Evolutionary conservation across 2,888 invertebrate species (phyloP).

Genomic region (Galerucella calmariensis): DNA sequence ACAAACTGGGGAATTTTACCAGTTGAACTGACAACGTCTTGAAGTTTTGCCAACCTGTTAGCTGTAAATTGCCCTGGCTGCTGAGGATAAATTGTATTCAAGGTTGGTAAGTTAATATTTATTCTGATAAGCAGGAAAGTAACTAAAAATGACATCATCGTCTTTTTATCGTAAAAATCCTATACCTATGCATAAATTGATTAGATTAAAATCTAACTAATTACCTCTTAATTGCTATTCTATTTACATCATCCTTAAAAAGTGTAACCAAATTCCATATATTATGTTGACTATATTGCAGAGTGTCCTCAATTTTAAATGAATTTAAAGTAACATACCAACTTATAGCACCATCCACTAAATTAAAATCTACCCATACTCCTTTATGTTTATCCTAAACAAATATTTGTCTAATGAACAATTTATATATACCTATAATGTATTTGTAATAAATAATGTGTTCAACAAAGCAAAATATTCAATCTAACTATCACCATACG

Average conservation of each 20-base stretch:
- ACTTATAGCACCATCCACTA: constrained; percentile 11
- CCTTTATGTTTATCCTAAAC: constrained; percentile 11
- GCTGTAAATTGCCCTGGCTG: too few species aligned
- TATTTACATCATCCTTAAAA: constrained; percentile 7
- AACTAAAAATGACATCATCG: too few species aligned
- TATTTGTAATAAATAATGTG: not conserved
- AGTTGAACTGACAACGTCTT: too few species aligned
- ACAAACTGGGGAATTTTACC: too few species aligned
- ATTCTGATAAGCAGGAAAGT: too few species aligned
- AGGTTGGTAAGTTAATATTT: too few species aligned
- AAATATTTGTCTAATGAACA: not conserved
- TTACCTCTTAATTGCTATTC: not conserved
- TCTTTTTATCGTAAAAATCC: too few species aligned
- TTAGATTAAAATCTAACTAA: not conserved
- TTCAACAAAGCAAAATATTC: not conserved
- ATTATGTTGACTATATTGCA: not conserved
- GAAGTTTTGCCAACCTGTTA: too few species aligned
- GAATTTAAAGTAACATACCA: not conserved
- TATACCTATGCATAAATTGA: not conserved
- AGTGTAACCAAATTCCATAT: constrained; percentile 1
- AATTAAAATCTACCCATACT: constrained; percentile 13
- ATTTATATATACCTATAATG: not conserved
- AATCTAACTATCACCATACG: too few species aligned
- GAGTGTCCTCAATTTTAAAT: not conserved
- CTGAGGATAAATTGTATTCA: too few species aligned